phyloP scores from a whole-genome alignment of 2,888 invertebrate genomes.

The Phalera bucephala region DNA sequence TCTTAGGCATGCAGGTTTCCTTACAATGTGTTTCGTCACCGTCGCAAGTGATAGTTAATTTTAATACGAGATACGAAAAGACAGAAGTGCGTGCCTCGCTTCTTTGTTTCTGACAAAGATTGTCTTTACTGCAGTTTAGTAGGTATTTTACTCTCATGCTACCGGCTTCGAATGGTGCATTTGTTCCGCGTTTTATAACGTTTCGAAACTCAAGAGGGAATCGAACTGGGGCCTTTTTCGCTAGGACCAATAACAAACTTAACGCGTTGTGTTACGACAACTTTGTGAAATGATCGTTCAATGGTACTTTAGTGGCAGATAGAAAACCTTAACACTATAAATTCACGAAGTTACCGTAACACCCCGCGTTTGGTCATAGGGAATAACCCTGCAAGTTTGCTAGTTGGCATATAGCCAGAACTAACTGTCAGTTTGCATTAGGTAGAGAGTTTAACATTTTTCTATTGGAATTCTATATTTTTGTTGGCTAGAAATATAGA shows the following conservation, averaged over 20 bases:
- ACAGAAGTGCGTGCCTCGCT: no score
- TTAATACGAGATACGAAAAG: no score
- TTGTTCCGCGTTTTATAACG: slow-evolving; percentile 37
- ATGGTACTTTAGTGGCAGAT: no score
- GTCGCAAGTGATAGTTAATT: no score
- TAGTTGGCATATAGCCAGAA: slow-evolving; percentile 37
- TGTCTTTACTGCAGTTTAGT: slow-evolving; percentile 36
- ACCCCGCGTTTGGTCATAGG: no score
- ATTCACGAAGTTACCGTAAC: no score
- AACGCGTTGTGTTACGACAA: no score
- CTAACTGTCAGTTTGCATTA: slow-evolving; percentile 36
- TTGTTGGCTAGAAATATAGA: background rate
- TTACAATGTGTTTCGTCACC: no score
- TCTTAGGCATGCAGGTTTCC: no score
- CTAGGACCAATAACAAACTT: no score
- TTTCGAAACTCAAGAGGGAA: slow-evolving; percentile 24
- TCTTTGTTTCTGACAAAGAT: slow-evolving; percentile 28
- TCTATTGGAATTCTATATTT: background rate
- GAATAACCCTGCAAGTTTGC: slow-evolving; percentile 20
- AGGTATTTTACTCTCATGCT: slow-evolving; percentile 28
- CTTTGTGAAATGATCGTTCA: no score
- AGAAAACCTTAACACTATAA: no score
- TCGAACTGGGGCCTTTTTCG: slow-evolving; percentile 30
- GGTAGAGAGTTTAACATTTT: slow-evolving; percentile 23
- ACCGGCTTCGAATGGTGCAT: slow-evolving; percentile 18